phyloP scores from a whole-genome alignment of 2,797 vertebrate genomes.

The Mormyrus hasselquistii region DNA sequence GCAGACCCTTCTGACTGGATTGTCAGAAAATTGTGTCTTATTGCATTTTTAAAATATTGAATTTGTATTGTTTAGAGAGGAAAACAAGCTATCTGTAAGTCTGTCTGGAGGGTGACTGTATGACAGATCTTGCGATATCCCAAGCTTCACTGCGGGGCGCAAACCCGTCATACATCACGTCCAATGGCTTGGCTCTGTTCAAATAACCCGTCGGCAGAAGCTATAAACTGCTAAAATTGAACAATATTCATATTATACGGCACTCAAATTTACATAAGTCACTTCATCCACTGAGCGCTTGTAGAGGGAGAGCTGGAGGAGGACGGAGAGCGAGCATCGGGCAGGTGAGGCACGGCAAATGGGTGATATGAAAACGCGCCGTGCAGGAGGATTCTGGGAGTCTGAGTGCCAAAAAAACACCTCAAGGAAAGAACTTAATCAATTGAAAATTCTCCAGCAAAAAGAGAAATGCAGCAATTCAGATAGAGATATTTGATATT shows the following conservation, averaged over 20 bases:
- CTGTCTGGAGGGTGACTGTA: background rate
- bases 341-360: background rate
- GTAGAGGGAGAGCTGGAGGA: background rate
- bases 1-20: background rate
- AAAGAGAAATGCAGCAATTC: background rate
- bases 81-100: background rate
- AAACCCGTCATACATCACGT: slow-evolving; percentile 60
- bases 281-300: slow-evolving; percentile 52
- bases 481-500: background rate
- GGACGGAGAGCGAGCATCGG: background rate
- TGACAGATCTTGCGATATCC: slow-evolving; percentile 55
- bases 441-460: background rate
- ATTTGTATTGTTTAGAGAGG: background rate
- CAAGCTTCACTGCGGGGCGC: slow-evolving; percentile 50
- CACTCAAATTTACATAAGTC: slow-evolving; percentile 69
- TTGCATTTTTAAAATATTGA: background rate
- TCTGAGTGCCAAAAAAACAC: background rate
- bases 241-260: slow-evolving; percentile 68
- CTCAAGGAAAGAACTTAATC: background rate
- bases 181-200: slow-evolving; percentile 69
- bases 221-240: slow-evolving; percentile 63
- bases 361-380: background rate
- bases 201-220: slow-evolving; percentile 69
- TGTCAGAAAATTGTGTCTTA: background rate
- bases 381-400: background rate